Evolutionary conservation across 1,140 invertebrate genomes (phyloP).

Genomic region (Euschistus heros): DNA sequence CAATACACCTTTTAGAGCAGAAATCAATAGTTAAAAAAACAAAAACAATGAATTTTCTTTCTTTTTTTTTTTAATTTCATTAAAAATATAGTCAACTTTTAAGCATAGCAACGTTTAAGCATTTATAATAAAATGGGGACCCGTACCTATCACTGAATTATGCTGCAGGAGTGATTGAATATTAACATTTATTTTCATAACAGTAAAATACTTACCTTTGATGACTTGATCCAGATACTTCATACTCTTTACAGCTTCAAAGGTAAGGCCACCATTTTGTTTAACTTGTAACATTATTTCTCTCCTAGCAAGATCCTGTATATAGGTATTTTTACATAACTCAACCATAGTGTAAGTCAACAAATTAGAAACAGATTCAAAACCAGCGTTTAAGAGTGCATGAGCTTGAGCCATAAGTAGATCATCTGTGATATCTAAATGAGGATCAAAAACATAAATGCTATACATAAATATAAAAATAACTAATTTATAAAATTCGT

Average conservation of each 20-base stretch:
- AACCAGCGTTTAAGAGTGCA: not conserved
- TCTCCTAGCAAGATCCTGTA: not conserved
- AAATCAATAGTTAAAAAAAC: no score
- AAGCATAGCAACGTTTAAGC: no score
- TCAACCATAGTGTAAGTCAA: not conserved
- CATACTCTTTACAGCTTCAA: constrained; percentile 5
- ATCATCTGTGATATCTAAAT: not conserved
- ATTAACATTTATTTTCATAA: no score
- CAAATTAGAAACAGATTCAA: not conserved
- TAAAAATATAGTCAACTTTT: no score
- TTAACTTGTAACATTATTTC: not conserved
- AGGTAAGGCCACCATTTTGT: not conserved
- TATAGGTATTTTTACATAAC: not conserved
- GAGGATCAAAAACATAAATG: not conserved
- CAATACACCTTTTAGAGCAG: no score
- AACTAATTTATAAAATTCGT: no score
- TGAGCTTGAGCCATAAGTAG: not conserved
- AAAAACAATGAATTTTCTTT: no score
- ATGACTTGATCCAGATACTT: not conserved
- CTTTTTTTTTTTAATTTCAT: no score
- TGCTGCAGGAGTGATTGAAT: no score
- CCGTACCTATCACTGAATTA: no score
- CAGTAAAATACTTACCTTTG: not conserved
- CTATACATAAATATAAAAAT: no score
- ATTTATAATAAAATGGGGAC: no score